Base-by-base conservation (phyloP, 2,113 vertebrate genomes). In the Nycticorax nycticorax region DNA sequence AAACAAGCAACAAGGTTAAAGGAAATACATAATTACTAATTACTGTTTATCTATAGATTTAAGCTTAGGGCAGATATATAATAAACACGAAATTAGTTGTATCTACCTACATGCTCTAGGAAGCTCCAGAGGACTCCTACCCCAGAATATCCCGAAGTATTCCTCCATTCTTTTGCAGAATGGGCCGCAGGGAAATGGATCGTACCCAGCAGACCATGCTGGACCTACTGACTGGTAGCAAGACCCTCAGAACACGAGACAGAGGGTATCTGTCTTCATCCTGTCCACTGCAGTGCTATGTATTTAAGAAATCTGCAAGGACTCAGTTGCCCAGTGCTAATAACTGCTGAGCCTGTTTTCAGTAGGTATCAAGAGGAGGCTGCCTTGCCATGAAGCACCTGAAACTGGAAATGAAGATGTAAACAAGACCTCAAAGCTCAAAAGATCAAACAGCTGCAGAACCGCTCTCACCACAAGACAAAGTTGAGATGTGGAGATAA, bases 371-470 rank as follows among this genome's bases (percentile, higher is more conserved):
- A 50, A 56, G 64, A 56, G 17, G 6, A 75, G 35, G 48, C 30
- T 79, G 69, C 66, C n/a, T 55, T 48, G 18, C 56, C 43, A 60
- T 5, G 11, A 79, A 93, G 62, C 74, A 94, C 56, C 85, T 95
- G 74, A 89, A 89, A 85, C 56, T 88, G 43, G 62, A 92, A 94
- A 77, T 11, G 10, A 37, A 87, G n/a, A 47, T 56, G 53, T 52
- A 92, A 93, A 90, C 47, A 89, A 93, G 73, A 20, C 74, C 88
- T 75, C 77, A 92, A 88, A 96, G 66, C 69, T 88, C 43, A 52
- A 21, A 85, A 92, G 67, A 95, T 94, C 82, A 88, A 93, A 92
- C 20, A 79, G 74, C 62, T 90, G 73, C 78, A 75, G 60, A 94
- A 75, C 66, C 27, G 1, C 69, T 68, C 33, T 85, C 66, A 67